These are phyloP conservation scores for Syngnathus rostellatus DNA, from an alignment of 2,797 vertebrate genomes.

Conservation along the genomic window DNA sequence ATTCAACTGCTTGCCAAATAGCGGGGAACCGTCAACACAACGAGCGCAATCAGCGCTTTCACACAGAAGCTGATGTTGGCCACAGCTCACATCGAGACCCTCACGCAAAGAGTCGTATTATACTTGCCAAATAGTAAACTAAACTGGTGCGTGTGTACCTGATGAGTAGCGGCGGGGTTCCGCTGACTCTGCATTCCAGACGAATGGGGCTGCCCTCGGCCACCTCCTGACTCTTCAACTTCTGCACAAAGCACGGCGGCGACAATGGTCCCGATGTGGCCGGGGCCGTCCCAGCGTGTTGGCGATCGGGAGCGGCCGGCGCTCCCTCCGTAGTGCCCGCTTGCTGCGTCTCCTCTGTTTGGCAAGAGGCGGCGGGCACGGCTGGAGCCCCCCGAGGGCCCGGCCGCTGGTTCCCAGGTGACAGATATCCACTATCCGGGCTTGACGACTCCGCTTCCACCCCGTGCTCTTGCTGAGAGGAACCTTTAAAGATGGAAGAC, in stretches of 20 bases:
- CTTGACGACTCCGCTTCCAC: slow-evolving; percentile 86
- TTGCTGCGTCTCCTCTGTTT: slow-evolving; percentile 12
- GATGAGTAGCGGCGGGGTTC: slow-evolving; percentile 81
- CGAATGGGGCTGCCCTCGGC: slow-evolving; percentile 83
- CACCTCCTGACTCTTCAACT: slow-evolving; percentile 92
- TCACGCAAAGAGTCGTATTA: too few relatives aligned
- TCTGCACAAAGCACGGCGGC: slow-evolving; percentile 84
- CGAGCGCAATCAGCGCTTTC: too few relatives aligned
- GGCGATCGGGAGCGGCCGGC: slow-evolving; percentile 15
- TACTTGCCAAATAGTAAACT: too few relatives aligned
- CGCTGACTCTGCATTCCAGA: slow-evolving; percentile 83
- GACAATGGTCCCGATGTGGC: slow-evolving; percentile 44
- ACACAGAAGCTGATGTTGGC: too few relatives aligned
- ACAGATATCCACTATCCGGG: slow-evolving; percentile 92
- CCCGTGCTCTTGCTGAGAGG: slow-evolving; percentile 70
- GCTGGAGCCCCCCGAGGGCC: slow-evolving; percentile 45
- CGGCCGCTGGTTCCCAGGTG: slow-evolving; percentile 74
- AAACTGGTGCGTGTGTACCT: slow-evolving; percentile 64
- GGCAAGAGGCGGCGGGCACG: slow-evolving; percentile 29
- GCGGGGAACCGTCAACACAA: too few relatives aligned
- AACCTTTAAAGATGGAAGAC: slow-evolving; percentile 89
- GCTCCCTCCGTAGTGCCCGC: slow-evolving; percentile 13
- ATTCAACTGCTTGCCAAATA: background rate
- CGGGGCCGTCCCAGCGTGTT: slow-evolving; percentile 24
- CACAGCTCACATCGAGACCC: too few relatives aligned